A percentile compares a stretch with the other conserved stretches of the same genome.
phyloP scores from a whole-genome alignment of 2,888 invertebrate genomes.

The Lordiphosa fenestrarum region DNA sequence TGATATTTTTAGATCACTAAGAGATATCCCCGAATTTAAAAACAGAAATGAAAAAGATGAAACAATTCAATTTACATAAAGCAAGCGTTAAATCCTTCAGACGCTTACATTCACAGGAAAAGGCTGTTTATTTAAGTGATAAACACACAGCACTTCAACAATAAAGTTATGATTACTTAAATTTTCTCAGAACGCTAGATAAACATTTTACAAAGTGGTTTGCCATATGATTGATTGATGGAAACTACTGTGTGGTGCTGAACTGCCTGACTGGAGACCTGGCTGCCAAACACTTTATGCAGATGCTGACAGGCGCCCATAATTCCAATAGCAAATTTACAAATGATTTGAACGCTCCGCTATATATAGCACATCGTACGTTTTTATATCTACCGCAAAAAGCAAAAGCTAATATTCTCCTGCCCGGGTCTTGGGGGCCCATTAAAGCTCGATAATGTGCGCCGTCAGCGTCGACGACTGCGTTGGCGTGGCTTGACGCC shows the following conservation, averaged over 20 bases:
- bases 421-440: constrained; percentile 46
- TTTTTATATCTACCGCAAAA: constrained; percentile 34
- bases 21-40: constrained; percentile 10
- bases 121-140: neutral
- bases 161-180: neutral
- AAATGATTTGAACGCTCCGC: constrained; percentile 36
- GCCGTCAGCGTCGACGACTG: constrained; percentile 22
- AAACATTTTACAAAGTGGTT: neutral
- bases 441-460: constrained; percentile 74
- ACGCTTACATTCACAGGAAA: constrained; percentile 7
- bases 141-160: constrained; percentile 14
- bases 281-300: constrained; percentile 19
- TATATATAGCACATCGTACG: constrained; percentile 30
- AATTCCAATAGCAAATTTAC: constrained; percentile 25
- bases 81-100: constrained; percentile 6
- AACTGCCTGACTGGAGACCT: constrained; percentile 10
- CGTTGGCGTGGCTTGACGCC: constrained; percentile 35
- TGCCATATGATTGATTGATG: constrained; percentile 19
- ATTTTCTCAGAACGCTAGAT: constrained; percentile 1
- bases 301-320: constrained; percentile 7
- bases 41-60: no score
- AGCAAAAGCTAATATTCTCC: constrained; percentile 67
- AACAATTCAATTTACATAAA: no score
- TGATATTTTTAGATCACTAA: constrained; percentile 27
- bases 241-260: neutral